Conservation (phyloP, 2,888 invertebrate genomes). For the Megastigmus dorsalis region DNA sequence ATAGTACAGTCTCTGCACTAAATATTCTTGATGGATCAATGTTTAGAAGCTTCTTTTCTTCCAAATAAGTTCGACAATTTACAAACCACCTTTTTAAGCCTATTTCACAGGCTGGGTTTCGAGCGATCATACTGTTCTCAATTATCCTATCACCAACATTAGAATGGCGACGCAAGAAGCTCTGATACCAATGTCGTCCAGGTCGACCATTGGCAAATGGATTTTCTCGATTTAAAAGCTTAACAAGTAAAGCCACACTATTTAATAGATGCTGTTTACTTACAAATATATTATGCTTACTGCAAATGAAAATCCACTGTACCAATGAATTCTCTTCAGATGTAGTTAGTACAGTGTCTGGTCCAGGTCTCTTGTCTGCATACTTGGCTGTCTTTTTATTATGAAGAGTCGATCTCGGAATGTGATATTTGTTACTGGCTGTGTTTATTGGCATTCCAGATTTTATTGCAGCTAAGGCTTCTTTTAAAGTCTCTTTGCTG, state of each 20-base stretch:
- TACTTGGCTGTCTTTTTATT: conserved; percentile 43
- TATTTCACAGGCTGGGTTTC: neutral
- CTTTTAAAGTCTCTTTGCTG: conserved; percentile 21
- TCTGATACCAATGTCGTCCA: conserved; percentile 25
- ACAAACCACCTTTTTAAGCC: conserved; percentile 11
- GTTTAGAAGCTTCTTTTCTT: conserved; percentile 2
- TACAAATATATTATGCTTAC: conserved; percentile 56
- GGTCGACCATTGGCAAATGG: conserved; percentile 38
- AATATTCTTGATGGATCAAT: conserved; percentile 23
- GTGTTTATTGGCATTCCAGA: conserved; percentile 43
- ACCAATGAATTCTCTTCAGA: conserved; percentile 50
- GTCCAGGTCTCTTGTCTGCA: conserved; percentile 51
- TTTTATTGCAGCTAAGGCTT: conserved; percentile 38
- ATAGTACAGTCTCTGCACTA: neutral
- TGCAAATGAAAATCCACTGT: conserved; percentile 54
- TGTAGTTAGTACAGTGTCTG: conserved; percentile 28
- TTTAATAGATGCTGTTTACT: conserved; percentile 53
- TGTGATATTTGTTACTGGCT: conserved; percentile 43
- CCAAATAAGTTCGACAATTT: neutral
- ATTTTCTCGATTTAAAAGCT: conserved; percentile 47
- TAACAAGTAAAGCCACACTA: conserved; percentile 56
- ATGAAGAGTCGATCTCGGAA: conserved; percentile 53
- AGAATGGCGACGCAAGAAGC: conserved; percentile 1
- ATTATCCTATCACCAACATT: neutral
- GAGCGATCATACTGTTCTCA: neutral